phyloP scores from a whole-genome alignment of 2,888 invertebrate species.

The Tipula lateralis region DNA sequence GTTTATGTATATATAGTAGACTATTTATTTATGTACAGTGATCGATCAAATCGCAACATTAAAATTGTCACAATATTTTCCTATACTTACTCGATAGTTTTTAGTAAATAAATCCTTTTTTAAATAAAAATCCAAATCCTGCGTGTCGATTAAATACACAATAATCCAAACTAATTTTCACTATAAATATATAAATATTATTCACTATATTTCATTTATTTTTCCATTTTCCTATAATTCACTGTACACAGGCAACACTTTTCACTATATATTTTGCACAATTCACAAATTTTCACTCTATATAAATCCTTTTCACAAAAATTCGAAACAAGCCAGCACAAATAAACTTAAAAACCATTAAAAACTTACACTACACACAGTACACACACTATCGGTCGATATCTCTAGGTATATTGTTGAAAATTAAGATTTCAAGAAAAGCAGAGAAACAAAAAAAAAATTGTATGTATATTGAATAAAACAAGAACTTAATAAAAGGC shows the following conservation, averaged over 20 bases:
- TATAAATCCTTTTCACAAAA: background rate
- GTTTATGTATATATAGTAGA: background rate
- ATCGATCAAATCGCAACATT: background rate
- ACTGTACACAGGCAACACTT: background rate
- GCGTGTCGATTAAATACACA: background rate
- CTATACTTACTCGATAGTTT: background rate
- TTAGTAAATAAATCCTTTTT: background rate
- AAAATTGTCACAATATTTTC: conserved; percentile 11
- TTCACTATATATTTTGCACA: background rate
- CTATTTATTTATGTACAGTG: background rate
- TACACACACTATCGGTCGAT: conserved; percentile 1
- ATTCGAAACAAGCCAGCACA: background rate
- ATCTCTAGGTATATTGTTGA: conserved; percentile 11
- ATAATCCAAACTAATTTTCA: background rate
- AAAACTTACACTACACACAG: background rate
- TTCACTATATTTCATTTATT: background rate
- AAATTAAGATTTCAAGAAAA: conserved; percentile 13
- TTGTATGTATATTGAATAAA: background rate
- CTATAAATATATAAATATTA: background rate
- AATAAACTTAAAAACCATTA: background rate
- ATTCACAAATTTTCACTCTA: background rate
- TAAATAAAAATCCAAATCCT: background rate
- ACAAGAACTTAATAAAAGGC: conserved; percentile 19
- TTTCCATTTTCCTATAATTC: background rate
- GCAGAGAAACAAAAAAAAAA: background rate